Base-by-base conservation (phyloP, 2,888 invertebrate species). In the Dryomyza anilis region DNA sequence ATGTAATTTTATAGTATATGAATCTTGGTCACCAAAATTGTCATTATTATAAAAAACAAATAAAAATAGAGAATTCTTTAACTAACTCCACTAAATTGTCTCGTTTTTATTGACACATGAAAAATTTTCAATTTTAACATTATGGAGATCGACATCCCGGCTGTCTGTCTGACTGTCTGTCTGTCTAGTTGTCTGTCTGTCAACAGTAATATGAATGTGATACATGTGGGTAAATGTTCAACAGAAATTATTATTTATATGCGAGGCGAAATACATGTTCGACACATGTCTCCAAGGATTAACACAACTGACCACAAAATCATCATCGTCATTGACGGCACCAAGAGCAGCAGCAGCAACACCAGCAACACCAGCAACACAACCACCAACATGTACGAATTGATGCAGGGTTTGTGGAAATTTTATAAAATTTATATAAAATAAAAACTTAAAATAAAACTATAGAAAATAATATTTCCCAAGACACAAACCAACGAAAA, bases 101-200 rank as follows among this genome's bases (percentile, higher is more conserved):
- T n/a, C n/a, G n/a, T 25, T 61, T 33, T 14, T 39, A 66, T 58
- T 63, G 58, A 63, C 62, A 63, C 36, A 58, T 63, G 55, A 57
- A 66, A 74, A 75, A 77, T 74, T 79, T 78, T 78, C 80, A 80
- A 80, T 78, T 78, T 80, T 80, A 77, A 75, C 78, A 78, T 81
- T 81, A 81, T 81, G 80, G 78, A 80, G 81, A 81, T 81, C 79
- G 80, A 80, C 81, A 81, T n/a, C n/a, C n/a, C n/a, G n/a, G n/a
- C n/a, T n/a, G n/a, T n/a, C n/a, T n/a, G n/a, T n/a, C n/a, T n/a
- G n/a, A n/a, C n/a, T n/a, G n/a, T n/a, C n/a, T n/a, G n/a, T n/a
- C n/a, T n/a, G n/a, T n/a, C n/a, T n/a, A n/a, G n/a, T n/a, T n/a
- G n/a, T n/a, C n/a, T n/a, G 80, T 78, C 80, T 80, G 81, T 80